phyloP scores from a whole-genome alignment of 2,888 invertebrate species.

The Pammene aurita region DNA sequence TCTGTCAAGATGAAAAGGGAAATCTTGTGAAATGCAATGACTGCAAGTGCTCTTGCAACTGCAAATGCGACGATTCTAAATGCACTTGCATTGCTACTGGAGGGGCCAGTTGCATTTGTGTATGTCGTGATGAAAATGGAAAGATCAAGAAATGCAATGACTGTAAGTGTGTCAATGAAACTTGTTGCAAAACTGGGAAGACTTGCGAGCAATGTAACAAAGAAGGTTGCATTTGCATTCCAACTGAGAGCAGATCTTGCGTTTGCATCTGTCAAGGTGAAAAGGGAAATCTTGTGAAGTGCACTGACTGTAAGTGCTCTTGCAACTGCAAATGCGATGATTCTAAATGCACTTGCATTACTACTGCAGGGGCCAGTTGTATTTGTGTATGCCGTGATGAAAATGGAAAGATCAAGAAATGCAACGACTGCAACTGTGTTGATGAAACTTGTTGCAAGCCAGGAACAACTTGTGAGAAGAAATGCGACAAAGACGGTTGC shows the following conservation, averaged over 20 bases:
- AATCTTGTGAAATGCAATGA: background rate
- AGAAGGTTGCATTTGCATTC: slow-evolving; percentile 45
- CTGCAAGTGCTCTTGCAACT: background rate
- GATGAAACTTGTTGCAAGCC: slow-evolving; percentile 1
- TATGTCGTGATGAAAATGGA: slow-evolving; percentile 44
- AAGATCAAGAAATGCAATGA: slow-evolving; percentile 35
- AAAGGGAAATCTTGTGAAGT: slow-evolving; percentile 42
- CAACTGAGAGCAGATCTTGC: slow-evolving; percentile 48
- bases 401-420: slow-evolving; percentile 35
- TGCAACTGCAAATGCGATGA: slow-evolving; percentile 45
- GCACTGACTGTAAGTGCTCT: slow-evolving; percentile 52
- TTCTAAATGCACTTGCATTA: slow-evolving; percentile 55
- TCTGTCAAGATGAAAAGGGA: slow-evolving; percentile 25
- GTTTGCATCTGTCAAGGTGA: slow-evolving; percentile 48
- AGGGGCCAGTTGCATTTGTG: slow-evolving; percentile 50
- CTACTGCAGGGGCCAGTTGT: slow-evolving; percentile 50
- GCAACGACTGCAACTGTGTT: slow-evolving; percentile 33
- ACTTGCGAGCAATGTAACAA: slow-evolving; percentile 38
- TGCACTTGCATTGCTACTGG: slow-evolving; percentile 58
- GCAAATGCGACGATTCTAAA: slow-evolving; percentile 44
- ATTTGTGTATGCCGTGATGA: slow-evolving; percentile 48
- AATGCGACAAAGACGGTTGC: slow-evolving; percentile 53
- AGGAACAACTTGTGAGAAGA: slow-evolving; percentile 32
- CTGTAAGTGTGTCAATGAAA: slow-evolving; percentile 24
- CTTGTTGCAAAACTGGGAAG: slow-evolving; percentile 1